Evolutionary conservation across 2,888 invertebrate species (phyloP).

Genomic region (Callosobruchus maculatus): DNA sequence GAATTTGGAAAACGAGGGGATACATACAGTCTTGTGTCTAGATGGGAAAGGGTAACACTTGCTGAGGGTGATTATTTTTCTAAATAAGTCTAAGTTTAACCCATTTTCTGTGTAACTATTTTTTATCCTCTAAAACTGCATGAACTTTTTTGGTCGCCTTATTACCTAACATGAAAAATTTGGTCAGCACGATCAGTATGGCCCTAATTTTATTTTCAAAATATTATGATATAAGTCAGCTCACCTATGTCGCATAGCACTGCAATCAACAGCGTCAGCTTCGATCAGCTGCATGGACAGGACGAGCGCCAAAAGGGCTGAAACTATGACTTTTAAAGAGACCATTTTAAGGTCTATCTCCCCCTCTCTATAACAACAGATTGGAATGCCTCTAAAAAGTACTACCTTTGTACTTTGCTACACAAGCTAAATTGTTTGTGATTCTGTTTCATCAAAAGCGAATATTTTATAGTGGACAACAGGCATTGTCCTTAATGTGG

Average conservation of each 20-base stretch:
- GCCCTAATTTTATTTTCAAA: too few species aligned
- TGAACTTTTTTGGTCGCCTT: too few species aligned
- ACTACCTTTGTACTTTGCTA: background rate
- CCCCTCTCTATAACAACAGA: background rate
- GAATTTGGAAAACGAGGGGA: too few species aligned
- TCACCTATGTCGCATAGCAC: background rate
- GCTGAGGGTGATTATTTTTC: too few species aligned
- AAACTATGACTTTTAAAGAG: background rate
- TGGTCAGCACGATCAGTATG: too few species aligned
- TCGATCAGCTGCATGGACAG: background rate
- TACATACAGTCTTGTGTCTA: too few species aligned
- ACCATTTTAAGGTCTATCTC: background rate
- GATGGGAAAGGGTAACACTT: too few species aligned
- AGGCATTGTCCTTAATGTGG: background rate
- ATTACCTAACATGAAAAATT: too few species aligned
- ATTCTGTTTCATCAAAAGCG: background rate
- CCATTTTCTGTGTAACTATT: too few species aligned
- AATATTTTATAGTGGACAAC: background rate
- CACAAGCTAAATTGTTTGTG: background rate
- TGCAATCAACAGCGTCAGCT: background rate
- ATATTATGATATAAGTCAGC: too few species aligned
- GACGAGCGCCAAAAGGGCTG: background rate
- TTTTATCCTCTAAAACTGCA: too few species aligned
- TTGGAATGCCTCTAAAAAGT: background rate
- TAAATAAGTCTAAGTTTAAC: too few species aligned